Evolutionary conservation across 2,113 vertebrate species (phyloP).

Genomic region (Ceyx melanurus): DNA sequence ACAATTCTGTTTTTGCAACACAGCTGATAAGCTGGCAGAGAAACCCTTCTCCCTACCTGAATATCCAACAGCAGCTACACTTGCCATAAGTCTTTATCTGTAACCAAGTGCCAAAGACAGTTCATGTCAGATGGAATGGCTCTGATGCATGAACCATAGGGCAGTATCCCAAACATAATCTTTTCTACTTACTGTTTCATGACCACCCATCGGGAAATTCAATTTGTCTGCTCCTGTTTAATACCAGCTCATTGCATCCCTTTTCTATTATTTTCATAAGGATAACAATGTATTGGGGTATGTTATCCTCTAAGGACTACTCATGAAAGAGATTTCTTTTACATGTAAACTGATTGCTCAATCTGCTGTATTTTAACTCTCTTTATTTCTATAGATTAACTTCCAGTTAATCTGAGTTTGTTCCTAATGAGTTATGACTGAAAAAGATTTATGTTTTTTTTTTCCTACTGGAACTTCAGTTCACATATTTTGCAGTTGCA

Average conservation of each 20-base stretch:
- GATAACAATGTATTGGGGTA: not conserved
- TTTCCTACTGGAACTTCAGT: not conserved
- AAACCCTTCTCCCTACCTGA: not conserved
- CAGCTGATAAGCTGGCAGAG: not conserved
- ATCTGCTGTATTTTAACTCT: not conserved
- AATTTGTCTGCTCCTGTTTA: not conserved
- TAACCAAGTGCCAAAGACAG: not conserved
- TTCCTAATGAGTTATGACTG: constrained; percentile 24
- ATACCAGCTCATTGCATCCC: not conserved
- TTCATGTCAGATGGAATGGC: not conserved
- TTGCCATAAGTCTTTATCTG: not conserved
- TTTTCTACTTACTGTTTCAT: not conserved
- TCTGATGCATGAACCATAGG: not conserved
- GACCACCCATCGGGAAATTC: not conserved
- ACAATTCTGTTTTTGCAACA: not conserved
- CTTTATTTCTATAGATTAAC: constrained; percentile 45
- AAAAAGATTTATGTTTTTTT: not conserved
- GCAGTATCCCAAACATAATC: not conserved
- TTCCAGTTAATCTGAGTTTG: constrained; percentile 59
- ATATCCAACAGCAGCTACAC: not conserved
- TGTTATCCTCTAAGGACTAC: not conserved
- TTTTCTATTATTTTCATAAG: not conserved
- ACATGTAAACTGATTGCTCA: not conserved
- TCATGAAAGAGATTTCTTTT: not conserved
- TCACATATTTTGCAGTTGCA: constrained; percentile 63